Base-by-base conservation (phyloP, 2,797 vertebrate species). In the Pipistrellus pygmaeus region DNA sequence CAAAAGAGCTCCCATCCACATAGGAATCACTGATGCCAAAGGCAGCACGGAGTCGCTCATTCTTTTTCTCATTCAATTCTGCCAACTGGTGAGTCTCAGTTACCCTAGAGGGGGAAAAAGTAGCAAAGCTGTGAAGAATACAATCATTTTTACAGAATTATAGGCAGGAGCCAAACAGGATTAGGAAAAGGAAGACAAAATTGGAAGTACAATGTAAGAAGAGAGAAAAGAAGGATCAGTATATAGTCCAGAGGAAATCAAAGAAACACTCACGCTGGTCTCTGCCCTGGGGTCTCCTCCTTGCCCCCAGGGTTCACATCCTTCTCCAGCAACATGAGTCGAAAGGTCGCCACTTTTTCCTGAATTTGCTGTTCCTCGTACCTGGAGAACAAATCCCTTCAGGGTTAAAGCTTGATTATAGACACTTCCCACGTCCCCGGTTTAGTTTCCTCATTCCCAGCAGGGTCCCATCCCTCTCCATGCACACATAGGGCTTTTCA, bases 31-130 rank as follows among this genome's bases (percentile, higher is more conserved):
- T 97, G 84, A 99, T 99, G 32, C 99, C 99, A 51, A 99, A 99
- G 0, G 99, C 99, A 8, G 98, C 99, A 0, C 99, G 98, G 4
- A 99, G 99, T 1, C 99, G 98, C 96, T 99, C 99, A 5, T 99
- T 99, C 97, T 99, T 99, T 98, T 99, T 99, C 97, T 99, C 99
- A 96, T 99, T 99, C 44, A 99, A 98, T 17, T 99, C 99, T 18
- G 99, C 99, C 80, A 99, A 98, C 77, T 99, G 99, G 35, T 99
- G 99, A 2, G 99, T 99, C 97, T 99, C 99, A 1, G 99, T 99
- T 80, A 98, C 98, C 82, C 99, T 99, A 81, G 7, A 64, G n/a
- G 17, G 15, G 15, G 27, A n/a, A 72, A 89, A 35, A 91, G 53
- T 2, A 2, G 30, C 68, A 71, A 77, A 77, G 80, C 46, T 92